Conservation (phyloP, 2,113 vertebrate genomes). For the Coptodon rendalli region DNA sequence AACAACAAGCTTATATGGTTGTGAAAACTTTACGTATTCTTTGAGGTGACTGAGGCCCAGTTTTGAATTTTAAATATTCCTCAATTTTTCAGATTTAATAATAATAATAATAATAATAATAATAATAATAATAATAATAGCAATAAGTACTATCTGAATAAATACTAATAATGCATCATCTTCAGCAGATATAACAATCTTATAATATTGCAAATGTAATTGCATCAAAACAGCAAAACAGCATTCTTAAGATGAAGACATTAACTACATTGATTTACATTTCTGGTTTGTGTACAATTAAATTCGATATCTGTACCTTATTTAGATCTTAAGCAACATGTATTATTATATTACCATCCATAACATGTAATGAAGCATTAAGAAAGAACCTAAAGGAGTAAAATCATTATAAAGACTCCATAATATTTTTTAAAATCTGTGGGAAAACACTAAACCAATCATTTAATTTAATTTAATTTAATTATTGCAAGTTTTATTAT, state of each 20-base stretch:
- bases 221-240: not conserved
- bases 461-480: too few species aligned
- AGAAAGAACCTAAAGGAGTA: not conserved
- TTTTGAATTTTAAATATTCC: not conserved
- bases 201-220: too few species aligned
- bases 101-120: not conserved
- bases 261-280: not conserved
- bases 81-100: not conserved
- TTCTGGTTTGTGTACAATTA: not conserved
- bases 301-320: not conserved
- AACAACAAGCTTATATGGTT: conserved; percentile 40
- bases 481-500: too few species aligned
- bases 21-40: conserved; percentile 21
- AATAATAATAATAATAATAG: not conserved
- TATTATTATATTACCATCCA: not conserved
- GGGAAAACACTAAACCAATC: not conserved
- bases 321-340: not conserved
- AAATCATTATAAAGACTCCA: not conserved
- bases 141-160: not conserved
- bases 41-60: not conserved
- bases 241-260: not conserved
- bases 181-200: not conserved
- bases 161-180: not conserved
- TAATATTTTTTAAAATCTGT: not conserved
- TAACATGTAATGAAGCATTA: not conserved